These are phyloP conservation scores for Salticus scenicus DNA, from an alignment of 2,888 invertebrate genomes.

Conservation along the genomic window DNA sequence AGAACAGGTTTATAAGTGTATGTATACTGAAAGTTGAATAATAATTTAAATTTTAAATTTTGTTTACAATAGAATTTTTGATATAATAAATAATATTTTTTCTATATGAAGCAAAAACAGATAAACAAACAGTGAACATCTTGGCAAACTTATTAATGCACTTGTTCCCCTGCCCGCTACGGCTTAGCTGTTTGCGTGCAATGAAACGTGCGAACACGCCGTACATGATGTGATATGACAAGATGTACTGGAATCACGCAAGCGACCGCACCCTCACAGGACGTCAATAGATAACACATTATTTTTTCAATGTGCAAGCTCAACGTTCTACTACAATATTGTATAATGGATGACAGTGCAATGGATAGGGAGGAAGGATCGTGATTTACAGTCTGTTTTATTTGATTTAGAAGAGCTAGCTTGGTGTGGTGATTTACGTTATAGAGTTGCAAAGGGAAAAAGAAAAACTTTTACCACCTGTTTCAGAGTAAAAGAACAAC, in stretches of 20 bases:
- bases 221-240: slow-evolving; percentile 49
- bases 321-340: slow-evolving; percentile 14
- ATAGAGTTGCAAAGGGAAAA: not conserved
- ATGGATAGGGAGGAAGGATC: slow-evolving; percentile 39
- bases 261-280: slow-evolving; percentile 39
- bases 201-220: slow-evolving; percentile 39
- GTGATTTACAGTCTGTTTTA: slow-evolving; percentile 41
- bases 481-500: not conserved
- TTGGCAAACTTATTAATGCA: too few relatives aligned
- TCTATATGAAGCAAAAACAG: too few relatives aligned
- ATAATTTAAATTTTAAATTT: too few relatives aligned
- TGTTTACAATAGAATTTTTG: too few relatives aligned
- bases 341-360: slow-evolving; percentile 51
- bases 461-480: slow-evolving; percentile 13
- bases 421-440: slow-evolving; percentile 18
- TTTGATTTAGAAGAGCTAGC: slow-evolving; percentile 36
- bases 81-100: too few relatives aligned
- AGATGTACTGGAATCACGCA: slow-evolving; percentile 47
- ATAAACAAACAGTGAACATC: too few relatives aligned
- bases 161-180: not conserved
- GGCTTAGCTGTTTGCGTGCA: not conserved
- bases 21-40: too few relatives aligned
- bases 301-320: slow-evolving; percentile 27
- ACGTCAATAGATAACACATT: slow-evolving; percentile 45
- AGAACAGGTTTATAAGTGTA: too few relatives aligned